A percentile compares a stretch with the other conserved stretches of the same genome.
These are phyloP conservation scores for Triplophysa yarkandensis DNA, from an alignment of 2,797 vertebrate genomes.

Conservation along the genomic window DNA sequence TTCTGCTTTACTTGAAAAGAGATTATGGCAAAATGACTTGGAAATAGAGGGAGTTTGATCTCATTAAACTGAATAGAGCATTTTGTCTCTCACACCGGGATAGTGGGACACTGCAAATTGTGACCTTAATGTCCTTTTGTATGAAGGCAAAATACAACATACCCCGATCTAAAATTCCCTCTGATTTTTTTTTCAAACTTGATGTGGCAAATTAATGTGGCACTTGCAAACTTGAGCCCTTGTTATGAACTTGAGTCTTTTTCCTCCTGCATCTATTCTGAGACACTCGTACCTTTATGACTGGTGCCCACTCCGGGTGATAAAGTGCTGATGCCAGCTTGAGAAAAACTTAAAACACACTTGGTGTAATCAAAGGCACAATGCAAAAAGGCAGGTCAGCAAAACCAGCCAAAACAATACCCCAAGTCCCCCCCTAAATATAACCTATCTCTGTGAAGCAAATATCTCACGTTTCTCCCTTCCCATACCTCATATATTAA, in stretches of 20 bases:
- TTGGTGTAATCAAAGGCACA: slow-evolving; percentile 58
- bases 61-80: slow-evolving; percentile 29
- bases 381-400: slow-evolving; percentile 55
- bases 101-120: background rate
- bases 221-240: slow-evolving; percentile 43
- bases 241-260: slow-evolving; percentile 38
- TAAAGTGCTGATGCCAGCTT: slow-evolving; percentile 60
- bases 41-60: background rate
- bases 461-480: slow-evolving; percentile 45
- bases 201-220: slow-evolving; percentile 53
- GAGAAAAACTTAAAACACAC: slow-evolving; percentile 55
- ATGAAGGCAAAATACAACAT: slow-evolving; percentile 31
- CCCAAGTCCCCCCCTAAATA: slow-evolving; percentile 55
- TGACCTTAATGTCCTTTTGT: slow-evolving; percentile 24
- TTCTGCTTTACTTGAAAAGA: background rate
- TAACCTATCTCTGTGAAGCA: slow-evolving; percentile 38
- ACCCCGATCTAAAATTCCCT: slow-evolving; percentile 41
- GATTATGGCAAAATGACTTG: background rate
- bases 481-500: slow-evolving; percentile 33
- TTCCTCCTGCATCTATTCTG: slow-evolving; percentile 50
- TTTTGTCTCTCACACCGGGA: background rate
- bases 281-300: slow-evolving; percentile 45
- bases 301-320: slow-evolving; percentile 51
- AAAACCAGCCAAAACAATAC: slow-evolving; percentile 58
- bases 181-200: slow-evolving; percentile 34